These are phyloP conservation scores for Neocrepidodera transversa DNA, from an alignment of 2,888 invertebrate species.

Conservation along the genomic window DNA sequence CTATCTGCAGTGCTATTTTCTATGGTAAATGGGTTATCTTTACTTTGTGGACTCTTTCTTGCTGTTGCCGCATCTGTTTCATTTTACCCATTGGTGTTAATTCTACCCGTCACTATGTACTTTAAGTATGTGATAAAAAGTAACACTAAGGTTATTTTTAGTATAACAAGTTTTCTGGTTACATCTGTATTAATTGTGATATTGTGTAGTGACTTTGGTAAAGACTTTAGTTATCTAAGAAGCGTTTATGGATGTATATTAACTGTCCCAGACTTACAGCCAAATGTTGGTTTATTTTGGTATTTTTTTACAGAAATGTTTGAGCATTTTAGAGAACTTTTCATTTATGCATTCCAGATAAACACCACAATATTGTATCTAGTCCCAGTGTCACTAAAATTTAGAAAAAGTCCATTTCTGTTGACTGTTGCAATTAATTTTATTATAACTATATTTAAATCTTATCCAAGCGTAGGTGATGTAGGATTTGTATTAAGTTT, in stretches of 20 bases:
- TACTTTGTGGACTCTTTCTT: conserved; percentile 71
- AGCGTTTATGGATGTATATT: conserved; percentile 69
- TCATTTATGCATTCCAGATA: conserved; percentile 96
- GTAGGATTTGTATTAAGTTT: conserved; percentile 90
- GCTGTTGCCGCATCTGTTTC: conserved; percentile 84
- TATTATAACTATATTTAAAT: conserved; percentile 90
- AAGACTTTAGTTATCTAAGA: conserved; percentile 65
- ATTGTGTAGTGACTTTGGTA: conserved; percentile 42
- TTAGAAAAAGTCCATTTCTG: conserved; percentile 80
- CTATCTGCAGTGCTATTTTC: conserved; percentile 70
- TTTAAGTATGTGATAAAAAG: conserved; percentile 66
- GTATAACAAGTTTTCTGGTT: conserved; percentile 42
- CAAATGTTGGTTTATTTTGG: conserved; percentile 98
- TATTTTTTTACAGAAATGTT: conserved; percentile 99
- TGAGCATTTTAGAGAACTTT: conserved; percentile 95
- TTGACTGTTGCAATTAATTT: conserved; percentile 81
- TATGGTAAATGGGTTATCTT: conserved; percentile 62
- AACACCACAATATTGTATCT: conserved; percentile 92
- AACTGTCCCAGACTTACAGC: conserved; percentile 90
- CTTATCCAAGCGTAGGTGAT: conserved; percentile 96
- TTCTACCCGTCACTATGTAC: conserved; percentile 82
- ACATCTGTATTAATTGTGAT: conserved; percentile 36
- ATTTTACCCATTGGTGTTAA: conserved; percentile 80
- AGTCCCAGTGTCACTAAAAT: conserved; percentile 82
- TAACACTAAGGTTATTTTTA: conserved; percentile 58